Evolutionary conservation across 2,888 invertebrate species (phyloP).

Genomic region (Heliconius ethilla): DNA sequence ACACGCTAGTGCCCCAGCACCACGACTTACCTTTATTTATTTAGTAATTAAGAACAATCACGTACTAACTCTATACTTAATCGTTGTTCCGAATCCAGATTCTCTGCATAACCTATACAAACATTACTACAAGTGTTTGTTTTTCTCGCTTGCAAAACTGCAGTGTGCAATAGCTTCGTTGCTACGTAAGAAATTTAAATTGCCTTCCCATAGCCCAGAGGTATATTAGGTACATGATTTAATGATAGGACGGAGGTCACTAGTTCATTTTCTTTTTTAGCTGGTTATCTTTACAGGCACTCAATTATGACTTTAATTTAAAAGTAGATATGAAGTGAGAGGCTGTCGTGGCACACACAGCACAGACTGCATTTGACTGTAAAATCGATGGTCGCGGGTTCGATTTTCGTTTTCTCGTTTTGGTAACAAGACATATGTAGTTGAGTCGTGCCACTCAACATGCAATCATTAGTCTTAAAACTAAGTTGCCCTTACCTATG

Average conservation of each 20-base stretch:
- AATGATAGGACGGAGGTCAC: slow-evolving; percentile 5
- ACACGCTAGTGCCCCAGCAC: neutral
- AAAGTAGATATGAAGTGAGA: no score
- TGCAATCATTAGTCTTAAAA: no score
- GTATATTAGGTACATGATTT: neutral
- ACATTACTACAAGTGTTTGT: slow-evolving; percentile 32
- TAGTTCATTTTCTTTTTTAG: neutral
- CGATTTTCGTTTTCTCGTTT: no score
- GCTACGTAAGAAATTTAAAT: neutral
- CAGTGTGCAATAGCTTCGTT: slow-evolving; percentile 10
- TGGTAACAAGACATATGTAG: no score
- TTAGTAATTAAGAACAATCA: neutral
- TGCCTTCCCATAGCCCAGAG: neutral
- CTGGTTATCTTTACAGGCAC: no score
- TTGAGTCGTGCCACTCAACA: no score
- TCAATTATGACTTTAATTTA: no score
- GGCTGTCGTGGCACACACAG: no score
- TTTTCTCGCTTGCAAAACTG: slow-evolving; percentile 32
- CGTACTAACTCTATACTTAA: neutral
- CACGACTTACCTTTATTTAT: neutral
- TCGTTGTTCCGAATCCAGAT: slow-evolving; percentile 33
- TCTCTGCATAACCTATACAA: slow-evolving; percentile 29
- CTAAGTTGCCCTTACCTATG: no score
- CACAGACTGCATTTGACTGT: no score
- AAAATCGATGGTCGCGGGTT: no score